Evolutionary conservation across 1,140 invertebrate species (phyloP), one percentile per base, ranked within the genome.

Genomic region (Araneus ventricosus): DNA sequence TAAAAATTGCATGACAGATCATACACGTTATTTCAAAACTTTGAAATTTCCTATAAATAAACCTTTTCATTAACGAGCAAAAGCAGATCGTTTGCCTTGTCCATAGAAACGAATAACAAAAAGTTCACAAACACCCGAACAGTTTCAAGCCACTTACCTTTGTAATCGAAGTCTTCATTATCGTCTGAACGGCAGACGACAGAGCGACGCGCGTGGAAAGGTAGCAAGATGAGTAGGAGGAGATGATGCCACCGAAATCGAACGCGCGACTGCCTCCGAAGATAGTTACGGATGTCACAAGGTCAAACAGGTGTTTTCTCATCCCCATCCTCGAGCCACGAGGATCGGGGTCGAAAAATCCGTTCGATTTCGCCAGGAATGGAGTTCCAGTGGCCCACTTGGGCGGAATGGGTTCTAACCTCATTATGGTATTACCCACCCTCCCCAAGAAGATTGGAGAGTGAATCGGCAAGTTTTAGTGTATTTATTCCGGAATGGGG

Each of bases 201-300:
- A 22, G 34, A 14, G 22, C 20, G 17, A 34, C 14, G 27, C 30
- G 70, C 70, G 17, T 5, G 30, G 70, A 75, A 22, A 20, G 14
- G 34, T 20, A 34, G 20, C 17, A 34, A 75, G 30, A 75, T 37
- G 70, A 75, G 70, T 75, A 34, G 70, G 30, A 34, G 30, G 70
- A 75, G 70, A 20, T 75, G 70, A 75, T 75, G 70, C 70, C 70
- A 34, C 70, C 70, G 70, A 75, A 75, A 75, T 75, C 70, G 70
- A 75, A 34, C 70, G 70, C 70, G 70, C 34, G 17, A 34, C 70
- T 75, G 70, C 30, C 20, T 75, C 6, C 70, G 34, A 75, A 75
- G 70, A 37, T 30, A 34, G 34, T 75, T 34, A 34, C 30, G 70
- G 10, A 37, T 75, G 70, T 75, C 70, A 34, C 70, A 75, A 75